These are phyloP conservation scores for Malurus elegans DNA, from an alignment of 2,113 vertebrate genomes.

Conservation along the genomic window DNA sequence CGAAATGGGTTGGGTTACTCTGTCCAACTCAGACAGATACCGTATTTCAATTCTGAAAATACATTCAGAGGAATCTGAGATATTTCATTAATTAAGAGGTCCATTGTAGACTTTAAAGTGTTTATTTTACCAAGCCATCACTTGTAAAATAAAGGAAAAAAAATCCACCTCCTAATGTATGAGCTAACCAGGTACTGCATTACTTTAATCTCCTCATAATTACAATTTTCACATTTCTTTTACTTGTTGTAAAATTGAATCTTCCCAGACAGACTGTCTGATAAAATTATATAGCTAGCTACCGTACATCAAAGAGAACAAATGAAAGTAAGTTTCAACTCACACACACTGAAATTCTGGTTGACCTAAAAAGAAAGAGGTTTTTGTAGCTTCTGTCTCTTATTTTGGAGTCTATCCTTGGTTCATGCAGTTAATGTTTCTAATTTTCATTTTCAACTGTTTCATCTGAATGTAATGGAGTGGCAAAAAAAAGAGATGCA, in stretches of 20 bases:
- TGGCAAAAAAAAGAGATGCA: background rate
- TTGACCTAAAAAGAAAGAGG: background rate
- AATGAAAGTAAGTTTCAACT: background rate
- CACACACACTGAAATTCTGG: background rate
- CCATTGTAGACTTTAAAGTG: background rate
- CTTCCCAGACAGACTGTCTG: background rate
- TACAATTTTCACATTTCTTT: conserved; percentile 3
- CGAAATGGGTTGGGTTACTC: background rate
- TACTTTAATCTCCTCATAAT: background rate
- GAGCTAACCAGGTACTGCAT: background rate
- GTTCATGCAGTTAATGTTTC: background rate
- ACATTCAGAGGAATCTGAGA: background rate
- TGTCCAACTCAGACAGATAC: background rate
- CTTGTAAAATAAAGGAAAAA: background rate
- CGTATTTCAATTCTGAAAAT: background rate
- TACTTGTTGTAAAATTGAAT: conserved; percentile 3
- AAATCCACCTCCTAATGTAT: background rate
- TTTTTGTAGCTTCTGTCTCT: background rate
- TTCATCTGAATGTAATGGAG: background rate
- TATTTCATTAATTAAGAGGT: background rate
- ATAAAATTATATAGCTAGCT: background rate
- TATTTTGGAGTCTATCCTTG: background rate
- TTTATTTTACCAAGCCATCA: background rate
- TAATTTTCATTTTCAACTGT: background rate
- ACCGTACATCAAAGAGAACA: background rate